These are phyloP conservation scores for Drosophila sordidula DNA, from an alignment of 2,888 invertebrate genomes.

Conservation along the genomic window DNA sequence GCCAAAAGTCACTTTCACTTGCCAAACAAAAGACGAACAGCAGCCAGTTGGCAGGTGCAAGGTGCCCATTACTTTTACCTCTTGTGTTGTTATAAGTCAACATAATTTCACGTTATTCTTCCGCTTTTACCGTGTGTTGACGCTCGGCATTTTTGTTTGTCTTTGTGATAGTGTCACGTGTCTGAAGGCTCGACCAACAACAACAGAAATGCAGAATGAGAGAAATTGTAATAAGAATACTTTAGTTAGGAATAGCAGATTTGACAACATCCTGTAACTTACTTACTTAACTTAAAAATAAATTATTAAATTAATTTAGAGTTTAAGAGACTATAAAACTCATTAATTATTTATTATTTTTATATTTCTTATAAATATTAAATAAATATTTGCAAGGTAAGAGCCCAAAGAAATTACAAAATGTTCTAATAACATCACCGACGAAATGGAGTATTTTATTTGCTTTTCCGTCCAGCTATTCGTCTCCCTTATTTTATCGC, in stretches of 20 bases:
- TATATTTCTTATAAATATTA: too few species aligned
- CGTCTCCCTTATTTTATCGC: too few species aligned
- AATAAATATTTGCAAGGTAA: too few species aligned
- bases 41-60: constrained; percentile 29
- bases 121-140: constrained; percentile 43
- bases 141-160: constrained; percentile 49
- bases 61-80: constrained; percentile 20
- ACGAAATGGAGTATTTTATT: too few species aligned
- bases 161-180: constrained; percentile 64
- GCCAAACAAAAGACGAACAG: constrained; percentile 43
- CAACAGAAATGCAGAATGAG: constrained; percentile 32
- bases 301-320: too few species aligned
- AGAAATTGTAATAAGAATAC: background rate
- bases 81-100: constrained; percentile 58
- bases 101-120: constrained; percentile 64
- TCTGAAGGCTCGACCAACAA: constrained; percentile 39
- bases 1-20: constrained; percentile 54
- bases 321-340: too few species aligned
- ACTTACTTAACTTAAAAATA: too few species aligned
- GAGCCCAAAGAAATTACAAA: too few species aligned
- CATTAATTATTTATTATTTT: too few species aligned
- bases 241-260: background rate
- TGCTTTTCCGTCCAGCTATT: too few species aligned
- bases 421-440: too few species aligned
- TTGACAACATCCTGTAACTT: background rate